These are phyloP conservation scores for Regulus satrapa DNA, from an alignment of 2,113 vertebrate genomes.

Conservation along the genomic window DNA sequence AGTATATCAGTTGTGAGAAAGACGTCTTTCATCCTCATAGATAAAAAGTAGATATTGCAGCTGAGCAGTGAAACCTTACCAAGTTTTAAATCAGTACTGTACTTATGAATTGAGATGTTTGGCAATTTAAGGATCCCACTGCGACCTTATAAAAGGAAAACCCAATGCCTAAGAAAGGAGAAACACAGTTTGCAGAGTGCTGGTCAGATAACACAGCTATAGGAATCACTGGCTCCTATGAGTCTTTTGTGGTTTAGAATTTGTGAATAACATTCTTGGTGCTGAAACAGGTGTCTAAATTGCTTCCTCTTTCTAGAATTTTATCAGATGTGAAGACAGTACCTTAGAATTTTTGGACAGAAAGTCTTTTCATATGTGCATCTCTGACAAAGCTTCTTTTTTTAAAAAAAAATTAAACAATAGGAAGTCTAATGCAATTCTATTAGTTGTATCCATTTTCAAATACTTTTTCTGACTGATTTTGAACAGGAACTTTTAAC, in stretches of 20 bases:
- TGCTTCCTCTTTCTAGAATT: neutral
- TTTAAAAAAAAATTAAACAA: neutral
- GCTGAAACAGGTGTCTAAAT: neutral
- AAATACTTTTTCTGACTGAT: neutral
- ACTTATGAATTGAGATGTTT: neutral
- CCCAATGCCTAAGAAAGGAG: neutral
- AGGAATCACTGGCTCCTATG: neutral
- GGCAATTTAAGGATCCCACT: neutral
- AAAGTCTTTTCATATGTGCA: neutral
- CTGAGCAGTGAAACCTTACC: neutral
- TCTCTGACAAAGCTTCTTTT: neutral
- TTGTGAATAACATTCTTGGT: neutral
- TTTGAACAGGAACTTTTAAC: neutral
- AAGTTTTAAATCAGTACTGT: neutral
- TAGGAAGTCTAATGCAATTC: neutral
- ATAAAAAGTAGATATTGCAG: neutral
- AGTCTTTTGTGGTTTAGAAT: neutral
- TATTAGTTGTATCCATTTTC: neutral
- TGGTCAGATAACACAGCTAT: neutral
- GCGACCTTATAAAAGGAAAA: neutral
- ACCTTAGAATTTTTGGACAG: neutral
- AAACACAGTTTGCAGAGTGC: neutral
- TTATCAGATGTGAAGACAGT: neutral
- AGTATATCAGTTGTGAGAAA: neutral
- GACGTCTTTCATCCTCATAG: neutral